Conservation (phyloP, 1,140 invertebrate genomes). For the Pectinophora gossypiella region DNA sequence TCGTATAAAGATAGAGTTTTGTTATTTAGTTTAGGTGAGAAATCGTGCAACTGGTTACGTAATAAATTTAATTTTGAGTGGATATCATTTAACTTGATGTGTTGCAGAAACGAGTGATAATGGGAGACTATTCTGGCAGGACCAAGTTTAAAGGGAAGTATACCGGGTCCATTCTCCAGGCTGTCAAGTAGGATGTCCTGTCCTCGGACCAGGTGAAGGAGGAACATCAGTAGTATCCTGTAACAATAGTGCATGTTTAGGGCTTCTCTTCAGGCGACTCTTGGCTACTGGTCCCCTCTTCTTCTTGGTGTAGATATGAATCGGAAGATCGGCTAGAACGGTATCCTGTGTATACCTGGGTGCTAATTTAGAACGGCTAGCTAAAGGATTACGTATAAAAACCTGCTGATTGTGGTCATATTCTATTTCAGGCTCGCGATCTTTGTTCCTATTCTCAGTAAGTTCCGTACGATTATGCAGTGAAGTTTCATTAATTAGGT, state of each 20-base stretch:
- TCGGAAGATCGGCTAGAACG: conserved; percentile 1
- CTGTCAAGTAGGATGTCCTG: conserved; percentile 1
- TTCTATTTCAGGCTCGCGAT: conserved; percentile 19
- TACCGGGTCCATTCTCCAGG: conserved; percentile 5
- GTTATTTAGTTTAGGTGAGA: conserved; percentile 14
- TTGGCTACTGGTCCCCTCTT: conserved; percentile 5
- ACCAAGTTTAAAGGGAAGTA: neutral
- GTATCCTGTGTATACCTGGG: conserved; percentile 4
- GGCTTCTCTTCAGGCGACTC: neutral
- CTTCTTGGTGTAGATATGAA: conserved; percentile 5
- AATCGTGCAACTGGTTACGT: conserved; percentile 11
- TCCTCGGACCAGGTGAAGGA: neutral
- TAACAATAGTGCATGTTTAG: neutral
- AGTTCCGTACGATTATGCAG: neutral
- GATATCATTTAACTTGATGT: neutral
- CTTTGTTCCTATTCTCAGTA: conserved; percentile 3
- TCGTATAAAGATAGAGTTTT: conserved; percentile 22
- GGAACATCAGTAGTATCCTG: neutral
- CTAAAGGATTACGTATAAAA: conserved; percentile 23
- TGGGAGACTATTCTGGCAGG: conserved; percentile 1
- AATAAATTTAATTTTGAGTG: conserved; percentile 6
- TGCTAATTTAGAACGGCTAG: conserved; percentile 15
- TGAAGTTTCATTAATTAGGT: neutral
- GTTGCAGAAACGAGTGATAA: conserved; percentile 2
- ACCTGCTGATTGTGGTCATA: conserved; percentile 22